Conservation (phyloP, 2,113 vertebrate species). For the Ursus arctos region DNA sequence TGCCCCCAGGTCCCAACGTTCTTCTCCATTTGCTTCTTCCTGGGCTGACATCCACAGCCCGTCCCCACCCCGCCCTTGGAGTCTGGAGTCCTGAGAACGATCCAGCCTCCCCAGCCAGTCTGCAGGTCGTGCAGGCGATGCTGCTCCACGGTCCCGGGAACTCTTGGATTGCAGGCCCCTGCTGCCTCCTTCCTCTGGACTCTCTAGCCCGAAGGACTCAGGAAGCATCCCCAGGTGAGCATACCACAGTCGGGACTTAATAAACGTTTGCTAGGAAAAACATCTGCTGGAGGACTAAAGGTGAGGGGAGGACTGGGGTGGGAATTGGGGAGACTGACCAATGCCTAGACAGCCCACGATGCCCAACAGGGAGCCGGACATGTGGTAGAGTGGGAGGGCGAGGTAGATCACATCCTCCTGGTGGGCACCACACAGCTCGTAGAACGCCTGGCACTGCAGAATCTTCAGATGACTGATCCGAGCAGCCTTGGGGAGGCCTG, state of each 20-base stretch:
- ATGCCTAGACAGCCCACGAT: slow-evolving; percentile 94
- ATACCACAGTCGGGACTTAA: neutral
- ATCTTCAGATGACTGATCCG: slow-evolving; percentile 93
- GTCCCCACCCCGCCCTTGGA: neutral
- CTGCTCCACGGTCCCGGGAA: neutral
- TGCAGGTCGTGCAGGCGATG: neutral
- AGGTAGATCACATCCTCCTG: slow-evolving; percentile 92
- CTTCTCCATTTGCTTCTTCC: neutral
- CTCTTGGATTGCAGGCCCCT: neutral
- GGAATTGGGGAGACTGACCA: slow-evolving; percentile 85
- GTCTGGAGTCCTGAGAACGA: neutral
- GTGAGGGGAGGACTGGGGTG: neutral
- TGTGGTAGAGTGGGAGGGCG: slow-evolving; percentile 94
- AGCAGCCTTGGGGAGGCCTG: slow-evolving; percentile 95
- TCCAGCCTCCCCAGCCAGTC: neutral
- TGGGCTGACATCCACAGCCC: neutral
- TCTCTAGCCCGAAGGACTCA: neutral
- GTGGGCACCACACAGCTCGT: slow-evolving; percentile 90
- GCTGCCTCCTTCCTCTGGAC: neutral
- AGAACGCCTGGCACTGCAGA: slow-evolving; percentile 91
- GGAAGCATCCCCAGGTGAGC: neutral
- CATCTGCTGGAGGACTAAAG: neutral
- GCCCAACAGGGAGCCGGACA: slow-evolving; percentile 93
- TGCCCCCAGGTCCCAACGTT: neutral
- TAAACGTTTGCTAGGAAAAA: neutral